Evolutionary conservation across 2,888 invertebrate genomes (phyloP), one percentile per base, ranked within the genome.

Genomic region (Coelinius sp.): DNA sequence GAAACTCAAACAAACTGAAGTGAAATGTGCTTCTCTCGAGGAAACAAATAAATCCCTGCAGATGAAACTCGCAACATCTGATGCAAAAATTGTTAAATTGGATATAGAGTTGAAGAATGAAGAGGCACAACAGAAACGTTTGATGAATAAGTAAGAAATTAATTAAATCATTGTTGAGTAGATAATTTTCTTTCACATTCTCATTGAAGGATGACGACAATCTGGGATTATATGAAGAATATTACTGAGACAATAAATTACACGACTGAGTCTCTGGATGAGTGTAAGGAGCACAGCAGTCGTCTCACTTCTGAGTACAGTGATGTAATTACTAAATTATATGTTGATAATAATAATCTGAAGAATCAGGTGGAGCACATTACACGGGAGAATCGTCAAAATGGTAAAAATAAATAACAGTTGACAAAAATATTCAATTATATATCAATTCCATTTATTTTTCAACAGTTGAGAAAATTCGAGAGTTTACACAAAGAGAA

Each of bases 171-270:
- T 6, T 35, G 10, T 35, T n/a, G n/a, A n/a, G 5, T 4, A 1
- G 4, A n/a, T 56, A 14, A 27, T n/a, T 14, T 59, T 31, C 8
- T 14, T 8, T 17, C 10, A 14, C 12, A 12, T 35, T 38, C 10
- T 12, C 12, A 12, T 0, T 22, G 17, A 14, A 62, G 62, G 22
- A 62, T 38, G 38, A 38, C 3, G 2, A 20, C 20, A 1, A 22
- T 38, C 12, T 63, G 63, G 63, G 24, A 41, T 25, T 63, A 41
- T n/a, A 63, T 63, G 25, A 24, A 41, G 22, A 22, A 20, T 2
- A 63, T 63, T 0, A 63, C 63, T 63, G 41, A 63, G 12, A 22
- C 38, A 22, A 25, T 63, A 0, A 63, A 38, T 41, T 63, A 63
- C 27, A 24, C 24, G 7, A 63, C 63, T 8, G 41, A 41, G 24